Conservation (phyloP, 2,113 vertebrate species). For the Chloropsis cyanopogon region DNA sequence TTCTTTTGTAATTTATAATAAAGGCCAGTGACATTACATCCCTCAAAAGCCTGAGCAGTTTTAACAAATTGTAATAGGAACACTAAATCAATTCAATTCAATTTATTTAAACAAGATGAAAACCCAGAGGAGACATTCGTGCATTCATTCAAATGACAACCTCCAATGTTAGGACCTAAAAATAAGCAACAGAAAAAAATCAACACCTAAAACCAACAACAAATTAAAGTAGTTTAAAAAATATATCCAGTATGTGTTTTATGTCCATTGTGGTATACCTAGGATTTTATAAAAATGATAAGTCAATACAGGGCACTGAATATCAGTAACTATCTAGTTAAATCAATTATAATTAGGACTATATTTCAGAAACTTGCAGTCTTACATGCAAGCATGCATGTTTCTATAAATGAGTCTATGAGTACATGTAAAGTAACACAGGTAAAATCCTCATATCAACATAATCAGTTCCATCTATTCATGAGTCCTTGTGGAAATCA, state of each 20-base stretch:
- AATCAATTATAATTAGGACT: not conserved
- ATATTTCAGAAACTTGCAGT: not conserved
- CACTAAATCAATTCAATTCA: conserved; percentile 31
- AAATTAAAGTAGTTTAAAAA: not conserved
- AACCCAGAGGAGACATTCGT: not conserved
- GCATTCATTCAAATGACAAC: conserved; percentile 3
- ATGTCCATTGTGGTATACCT: not conserved
- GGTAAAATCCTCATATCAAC: not conserved
- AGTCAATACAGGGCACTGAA: not conserved
- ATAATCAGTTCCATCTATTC: not conserved
- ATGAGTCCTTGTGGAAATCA: not conserved
- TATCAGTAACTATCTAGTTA: not conserved
- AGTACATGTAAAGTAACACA: not conserved
- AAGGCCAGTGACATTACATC: not conserved
- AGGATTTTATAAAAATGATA: not conserved
- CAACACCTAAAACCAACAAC: not conserved
- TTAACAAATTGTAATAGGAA: conserved; percentile 22
- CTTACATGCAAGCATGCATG: not conserved
- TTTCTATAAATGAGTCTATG: not conserved
- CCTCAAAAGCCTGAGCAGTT: not conserved
- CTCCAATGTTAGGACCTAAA: not conserved
- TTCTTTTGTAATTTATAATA: not conserved
- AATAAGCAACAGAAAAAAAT: not conserved
- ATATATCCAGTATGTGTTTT: not conserved
- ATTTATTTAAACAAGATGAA: conserved; percentile 46